These are phyloP conservation scores for Ischnus inquisitorius DNA, from an alignment of 2,888 invertebrate genomes.

Conservation along the genomic window DNA sequence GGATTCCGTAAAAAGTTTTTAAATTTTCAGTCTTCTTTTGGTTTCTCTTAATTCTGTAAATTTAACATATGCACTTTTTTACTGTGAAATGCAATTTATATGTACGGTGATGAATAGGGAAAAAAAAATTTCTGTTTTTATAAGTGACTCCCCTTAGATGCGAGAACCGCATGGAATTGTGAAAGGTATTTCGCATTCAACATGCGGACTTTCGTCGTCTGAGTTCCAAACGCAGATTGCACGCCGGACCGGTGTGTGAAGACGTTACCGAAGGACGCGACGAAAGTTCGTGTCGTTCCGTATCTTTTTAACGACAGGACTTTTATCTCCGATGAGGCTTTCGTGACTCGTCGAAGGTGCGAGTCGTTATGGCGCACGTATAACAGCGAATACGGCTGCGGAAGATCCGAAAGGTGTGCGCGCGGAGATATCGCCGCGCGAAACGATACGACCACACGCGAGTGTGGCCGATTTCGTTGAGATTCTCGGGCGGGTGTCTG, in stretches of 20 bases:
- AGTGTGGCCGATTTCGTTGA: conserved; percentile 71
- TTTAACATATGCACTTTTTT: too few species aligned
- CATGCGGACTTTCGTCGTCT: background rate
- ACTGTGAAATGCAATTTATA: too few species aligned
- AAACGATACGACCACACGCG: conserved; percentile 73
- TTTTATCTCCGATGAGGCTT: conserved; percentile 40
- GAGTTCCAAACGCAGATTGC: background rate
- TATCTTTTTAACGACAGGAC: conserved; percentile 56
- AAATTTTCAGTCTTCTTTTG: too few species aligned
- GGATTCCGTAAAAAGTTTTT: too few species aligned
- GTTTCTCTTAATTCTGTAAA: too few species aligned
- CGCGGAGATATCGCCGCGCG: conserved; percentile 52
- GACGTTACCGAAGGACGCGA: conserved; percentile 41
- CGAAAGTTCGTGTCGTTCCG: conserved; percentile 44
- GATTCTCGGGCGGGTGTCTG: conserved; percentile 80
- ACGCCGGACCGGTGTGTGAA: conserved; percentile 10
- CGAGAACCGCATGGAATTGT: too few species aligned
- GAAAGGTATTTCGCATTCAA: too few species aligned
- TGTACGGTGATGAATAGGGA: too few species aligned
- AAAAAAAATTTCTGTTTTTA: too few species aligned
- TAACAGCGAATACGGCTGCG: background rate
- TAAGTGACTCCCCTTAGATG: too few species aligned
- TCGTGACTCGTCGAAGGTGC: conserved; percentile 5
- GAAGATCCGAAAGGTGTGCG: conserved; percentile 50
- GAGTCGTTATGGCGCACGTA: conserved; percentile 11